Evolutionary conservation across 2,797 vertebrate species (phyloP), one percentile per base, ranked within the genome.

Genomic region (Anguilla marmorata): DNA sequence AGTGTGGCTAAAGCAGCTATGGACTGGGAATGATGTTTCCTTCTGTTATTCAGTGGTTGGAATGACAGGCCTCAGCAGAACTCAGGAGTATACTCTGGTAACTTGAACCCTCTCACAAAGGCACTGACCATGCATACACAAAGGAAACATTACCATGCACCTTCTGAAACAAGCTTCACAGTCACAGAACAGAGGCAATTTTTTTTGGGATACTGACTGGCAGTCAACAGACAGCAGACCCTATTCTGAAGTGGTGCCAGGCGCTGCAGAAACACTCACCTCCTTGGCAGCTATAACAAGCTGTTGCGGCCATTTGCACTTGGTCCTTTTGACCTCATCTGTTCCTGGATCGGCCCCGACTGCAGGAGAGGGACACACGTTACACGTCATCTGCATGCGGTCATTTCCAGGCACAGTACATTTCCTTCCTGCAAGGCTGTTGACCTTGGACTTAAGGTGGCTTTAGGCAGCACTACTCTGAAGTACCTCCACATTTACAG

Each of bases 311-410:
- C 95, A 91, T 96, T 94, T 90, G 96, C 95, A 37, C 96, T 94
- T 24, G 94, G 92, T 0, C 96, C 95, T 93, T 97, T 97, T 89
- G 96, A 97, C 89, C 96, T 94, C 97, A 97, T 97, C 88, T 95
- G 94, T 91, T 97, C 96, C 92, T 97, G 96, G 8, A 97, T 93
- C 0, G 95, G 94, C 0, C 96, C 96, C 0, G 95, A 94, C 97
- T 97, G 93, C 1, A 0, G 85, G 88, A 27, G 30, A 82, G 50
- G 50, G 21, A 82, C 79, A 82, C 79, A 50, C 41, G 16, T n/a
- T 48, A 50, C 24, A 45, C 74, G 50, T 41, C 12, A 41, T 79
- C 33, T 58, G 14, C 30, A 30, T 79, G 16, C 0, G 45, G 79
- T 50, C 19, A 37, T 76, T 76, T 76, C 74, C 74, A 9, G 14